Percentiles rank a stretch among this genome's conserved stretches.
Evolutionary conservation across 2,113 vertebrate genomes (phyloP).

Genomic region (Bubo blakistoni): DNA sequence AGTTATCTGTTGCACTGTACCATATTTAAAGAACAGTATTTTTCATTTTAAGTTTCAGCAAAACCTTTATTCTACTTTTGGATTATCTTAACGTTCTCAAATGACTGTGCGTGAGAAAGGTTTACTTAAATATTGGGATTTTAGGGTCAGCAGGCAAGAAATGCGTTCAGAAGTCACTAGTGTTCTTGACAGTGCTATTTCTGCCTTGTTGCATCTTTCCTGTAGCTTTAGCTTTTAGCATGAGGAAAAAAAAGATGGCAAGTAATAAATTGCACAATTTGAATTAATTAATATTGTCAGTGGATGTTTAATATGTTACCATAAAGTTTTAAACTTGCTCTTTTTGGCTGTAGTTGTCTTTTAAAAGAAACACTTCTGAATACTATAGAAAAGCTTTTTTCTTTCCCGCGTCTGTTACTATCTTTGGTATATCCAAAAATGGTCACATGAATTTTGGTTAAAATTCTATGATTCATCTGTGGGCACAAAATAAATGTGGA

Average conservation of each 20-base stretch:
- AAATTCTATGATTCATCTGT: constrained; percentile 41
- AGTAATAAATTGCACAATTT: background rate
- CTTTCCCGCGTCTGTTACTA: background rate
- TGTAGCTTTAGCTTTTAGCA: background rate
- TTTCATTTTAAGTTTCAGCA: background rate
- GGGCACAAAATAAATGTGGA: constrained; percentile 6
- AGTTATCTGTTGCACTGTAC: background rate
- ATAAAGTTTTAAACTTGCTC: background rate
- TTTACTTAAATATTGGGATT: background rate
- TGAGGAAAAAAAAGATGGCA: background rate
- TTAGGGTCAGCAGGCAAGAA: background rate
- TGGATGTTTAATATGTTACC: background rate
- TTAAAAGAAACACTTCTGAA: background rate
- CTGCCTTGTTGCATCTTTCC: background rate
- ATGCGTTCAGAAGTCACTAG: background rate
- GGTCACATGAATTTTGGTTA: constrained; percentile 13
- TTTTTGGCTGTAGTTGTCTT: background rate
- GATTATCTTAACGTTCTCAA: background rate
- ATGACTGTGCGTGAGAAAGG: background rate
- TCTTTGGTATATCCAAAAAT: background rate
- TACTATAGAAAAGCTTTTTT: background rate
- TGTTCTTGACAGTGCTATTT: background rate
- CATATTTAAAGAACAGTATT: background rate
- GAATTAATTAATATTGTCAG: background rate
- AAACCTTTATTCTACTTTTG: background rate